Percentiles rank a stretch among this genome's conserved stretches.
These are phyloP conservation scores for Trogon surrucura DNA, from an alignment of 2,113 vertebrate genomes.

Conservation along the genomic window DNA sequence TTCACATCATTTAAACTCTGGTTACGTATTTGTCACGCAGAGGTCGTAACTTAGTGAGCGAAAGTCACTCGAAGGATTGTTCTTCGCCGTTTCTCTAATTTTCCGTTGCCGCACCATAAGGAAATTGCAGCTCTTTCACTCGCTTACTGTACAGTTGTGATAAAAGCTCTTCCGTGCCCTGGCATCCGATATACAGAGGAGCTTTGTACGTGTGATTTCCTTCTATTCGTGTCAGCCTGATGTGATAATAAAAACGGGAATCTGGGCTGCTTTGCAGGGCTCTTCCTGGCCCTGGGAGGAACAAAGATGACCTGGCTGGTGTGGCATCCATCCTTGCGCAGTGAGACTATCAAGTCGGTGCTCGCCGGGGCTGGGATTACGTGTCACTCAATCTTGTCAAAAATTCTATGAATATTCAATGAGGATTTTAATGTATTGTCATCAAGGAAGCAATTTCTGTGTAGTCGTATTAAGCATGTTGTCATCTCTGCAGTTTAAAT, in stretches of 20 bases:
- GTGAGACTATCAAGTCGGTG: neutral
- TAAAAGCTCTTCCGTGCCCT: neutral
- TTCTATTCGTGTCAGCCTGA: conserved; percentile 21
- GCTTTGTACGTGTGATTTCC: neutral
- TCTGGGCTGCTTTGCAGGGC: neutral
- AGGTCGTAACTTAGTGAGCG: conserved; percentile 56
- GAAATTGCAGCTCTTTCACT: conserved; percentile 43
- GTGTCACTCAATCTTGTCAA: conserved; percentile 76
- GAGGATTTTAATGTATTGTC: conserved; percentile 79
- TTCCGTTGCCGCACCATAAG: neutral
- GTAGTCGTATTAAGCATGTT: conserved; percentile 76
- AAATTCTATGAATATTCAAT: conserved; percentile 82
- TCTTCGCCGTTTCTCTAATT: conserved; percentile 49
- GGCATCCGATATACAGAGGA: neutral
- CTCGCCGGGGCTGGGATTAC: conserved; percentile 53
- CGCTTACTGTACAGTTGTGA: neutral
- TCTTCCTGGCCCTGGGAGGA: neutral
- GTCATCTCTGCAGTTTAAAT: conserved; percentile 74
- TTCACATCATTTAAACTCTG: conserved; percentile 65
- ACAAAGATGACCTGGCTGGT: conserved; percentile 40
- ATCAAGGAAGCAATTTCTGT: conserved; percentile 75
- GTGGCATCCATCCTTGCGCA: neutral
- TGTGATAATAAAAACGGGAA: neutral
- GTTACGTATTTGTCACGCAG: conserved; percentile 65
- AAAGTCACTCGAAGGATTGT: conserved; percentile 64